Evolutionary conservation across 2,888 invertebrate genomes (phyloP).

Genomic region (Coenonympha glycerion): DNA sequence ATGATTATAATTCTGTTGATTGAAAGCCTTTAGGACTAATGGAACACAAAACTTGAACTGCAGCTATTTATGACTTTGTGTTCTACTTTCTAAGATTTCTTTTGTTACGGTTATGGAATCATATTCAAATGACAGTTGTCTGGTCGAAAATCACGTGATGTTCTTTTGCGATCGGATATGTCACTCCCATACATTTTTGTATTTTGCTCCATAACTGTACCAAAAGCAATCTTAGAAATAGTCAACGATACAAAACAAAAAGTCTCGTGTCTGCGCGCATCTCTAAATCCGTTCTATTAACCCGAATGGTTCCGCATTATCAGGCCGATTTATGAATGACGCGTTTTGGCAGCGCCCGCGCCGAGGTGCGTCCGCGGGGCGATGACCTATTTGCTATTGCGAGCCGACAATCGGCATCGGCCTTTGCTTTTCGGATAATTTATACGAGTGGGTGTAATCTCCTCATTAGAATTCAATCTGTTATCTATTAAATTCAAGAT

Average conservation of each 20-base stretch:
- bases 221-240: not conserved
- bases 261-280: not conserved
- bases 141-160: too few relatives aligned
- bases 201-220: not conserved
- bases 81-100: too few relatives aligned
- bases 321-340: slow-evolving; percentile 40
- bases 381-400: slow-evolving; percentile 26
- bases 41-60: too few relatives aligned
- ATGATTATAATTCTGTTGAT: too few relatives aligned
- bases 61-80: too few relatives aligned
- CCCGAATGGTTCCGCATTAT: slow-evolving; percentile 29
- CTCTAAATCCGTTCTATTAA: slow-evolving; percentile 34
- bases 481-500: too few relatives aligned
- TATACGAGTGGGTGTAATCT: not conserved
- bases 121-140: too few relatives aligned
- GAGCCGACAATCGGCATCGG: slow-evolving; percentile 21
- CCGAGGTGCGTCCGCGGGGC: slow-evolving; percentile 32
- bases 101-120: too few relatives aligned
- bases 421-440: not conserved
- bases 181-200: too few relatives aligned
- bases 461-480: not conserved
- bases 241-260: not conserved
- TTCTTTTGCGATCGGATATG: too few relatives aligned
- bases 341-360: slow-evolving; percentile 45
- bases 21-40: too few relatives aligned